Conservation (phyloP, 2,113 vertebrate species). For the Dendrocopos noguchii region DNA sequence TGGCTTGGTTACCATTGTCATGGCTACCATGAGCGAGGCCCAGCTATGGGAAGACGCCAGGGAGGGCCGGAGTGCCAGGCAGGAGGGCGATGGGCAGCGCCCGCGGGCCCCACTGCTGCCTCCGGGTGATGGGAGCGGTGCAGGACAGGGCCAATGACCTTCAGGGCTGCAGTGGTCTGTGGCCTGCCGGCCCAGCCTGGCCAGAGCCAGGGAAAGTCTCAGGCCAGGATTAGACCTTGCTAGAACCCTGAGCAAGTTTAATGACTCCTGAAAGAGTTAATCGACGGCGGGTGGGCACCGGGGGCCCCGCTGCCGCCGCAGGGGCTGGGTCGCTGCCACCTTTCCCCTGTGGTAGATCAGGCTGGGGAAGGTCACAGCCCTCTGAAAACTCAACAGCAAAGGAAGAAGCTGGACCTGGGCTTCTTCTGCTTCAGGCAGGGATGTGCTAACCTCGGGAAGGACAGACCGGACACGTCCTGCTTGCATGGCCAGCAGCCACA, state of each 20-base stretch:
- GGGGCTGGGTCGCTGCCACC: not conserved
- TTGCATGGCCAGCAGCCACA: accelerated
- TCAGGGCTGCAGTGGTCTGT: accelerated
- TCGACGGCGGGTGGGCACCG: accelerated
- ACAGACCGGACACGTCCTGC: accelerated
- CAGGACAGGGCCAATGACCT: not conserved
- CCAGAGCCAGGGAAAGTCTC: not conserved
- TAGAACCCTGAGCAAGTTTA: not conserved
- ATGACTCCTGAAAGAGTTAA: not conserved
- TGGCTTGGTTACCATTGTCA: slow-evolving; percentile 1
- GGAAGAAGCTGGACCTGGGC: not conserved
- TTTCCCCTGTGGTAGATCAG: accelerated
- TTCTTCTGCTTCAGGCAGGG: not conserved
- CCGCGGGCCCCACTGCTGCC: not conserved
- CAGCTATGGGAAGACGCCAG: not conserved
- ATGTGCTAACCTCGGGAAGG: not conserved
- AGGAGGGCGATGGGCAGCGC: accelerated
- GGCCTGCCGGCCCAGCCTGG: not conserved
- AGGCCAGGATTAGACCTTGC: accelerated
- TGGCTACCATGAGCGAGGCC: not conserved
- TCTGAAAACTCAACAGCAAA: not conserved
- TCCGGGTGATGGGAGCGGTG: accelerated
- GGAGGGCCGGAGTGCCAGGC: not conserved
- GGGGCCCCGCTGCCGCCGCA: accelerated
- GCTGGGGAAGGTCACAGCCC: accelerated